A percentile compares a stretch with the other conserved stretches of the same genome.
phyloP scores from a whole-genome alignment of 2,113 vertebrate genomes.

The Pedionomus torquatus region DNA sequence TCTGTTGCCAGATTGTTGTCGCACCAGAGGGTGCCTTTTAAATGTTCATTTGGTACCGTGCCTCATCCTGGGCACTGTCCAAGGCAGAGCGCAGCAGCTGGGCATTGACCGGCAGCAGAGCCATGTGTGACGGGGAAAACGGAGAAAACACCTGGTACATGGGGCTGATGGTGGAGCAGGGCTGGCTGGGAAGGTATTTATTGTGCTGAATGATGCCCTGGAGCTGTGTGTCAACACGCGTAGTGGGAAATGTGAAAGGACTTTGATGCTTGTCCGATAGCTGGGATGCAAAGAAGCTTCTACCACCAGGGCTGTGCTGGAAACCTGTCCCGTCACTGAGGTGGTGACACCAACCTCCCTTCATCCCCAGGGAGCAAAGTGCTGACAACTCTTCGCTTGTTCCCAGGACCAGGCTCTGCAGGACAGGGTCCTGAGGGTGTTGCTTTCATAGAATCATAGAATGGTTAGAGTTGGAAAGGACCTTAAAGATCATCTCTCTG shows the following conservation, averaged over 20 bases:
- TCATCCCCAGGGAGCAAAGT: background rate
- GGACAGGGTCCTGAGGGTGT: accelerated
- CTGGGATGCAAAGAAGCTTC: background rate
- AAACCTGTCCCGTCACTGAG: background rate
- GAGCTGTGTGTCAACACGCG: accelerated
- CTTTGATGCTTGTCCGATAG: background rate
- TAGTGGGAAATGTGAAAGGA: background rate
- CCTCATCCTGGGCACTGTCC: accelerated
- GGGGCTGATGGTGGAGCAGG: background rate
- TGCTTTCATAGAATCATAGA: no score
- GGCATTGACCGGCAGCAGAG: accelerated
- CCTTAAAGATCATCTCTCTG: no score
- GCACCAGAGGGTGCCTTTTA: background rate
- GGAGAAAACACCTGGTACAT: accelerated
- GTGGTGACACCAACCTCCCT: background rate
- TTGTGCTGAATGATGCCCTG: background rate
- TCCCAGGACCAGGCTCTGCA: background rate
- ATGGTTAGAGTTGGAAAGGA: no score
- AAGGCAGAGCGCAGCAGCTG: background rate
- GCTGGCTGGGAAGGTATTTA: background rate
- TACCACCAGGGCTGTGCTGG: background rate
- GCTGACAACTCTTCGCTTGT: background rate
- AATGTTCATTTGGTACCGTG: background rate
- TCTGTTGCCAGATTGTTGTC: background rate
- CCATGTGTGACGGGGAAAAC: background rate